phyloP scores from a whole-genome alignment of 2,113 vertebrate species.

The Periophthalmodon schlosseri region DNA sequence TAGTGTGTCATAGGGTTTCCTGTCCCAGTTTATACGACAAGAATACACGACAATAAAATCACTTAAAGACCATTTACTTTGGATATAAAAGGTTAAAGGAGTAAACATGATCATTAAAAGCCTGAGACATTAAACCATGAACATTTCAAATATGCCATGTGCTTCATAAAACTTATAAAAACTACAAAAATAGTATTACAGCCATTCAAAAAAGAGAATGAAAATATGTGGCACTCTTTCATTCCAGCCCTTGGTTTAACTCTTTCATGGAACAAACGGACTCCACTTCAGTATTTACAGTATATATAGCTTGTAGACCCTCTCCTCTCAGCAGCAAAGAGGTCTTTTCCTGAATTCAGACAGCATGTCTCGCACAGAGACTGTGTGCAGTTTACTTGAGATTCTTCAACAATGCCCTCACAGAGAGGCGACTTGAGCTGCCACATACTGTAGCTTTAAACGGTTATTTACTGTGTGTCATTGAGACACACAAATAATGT shows the following conservation, averaged over 20 bases:
- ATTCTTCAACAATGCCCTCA: conserved; percentile 55
- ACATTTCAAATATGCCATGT: conserved; percentile 45
- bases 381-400: conserved; percentile 48
- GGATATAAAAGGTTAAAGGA: conserved; percentile 49
- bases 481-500: conserved; percentile 51
- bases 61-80: conserved; percentile 44
- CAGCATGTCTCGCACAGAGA: conserved; percentile 32
- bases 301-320: conserved; percentile 46
- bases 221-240: conserved; percentile 47
- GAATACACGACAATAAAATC: conserved; percentile 33
- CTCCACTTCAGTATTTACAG: conserved; percentile 46
- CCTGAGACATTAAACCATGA: conserved; percentile 64
- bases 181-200: conserved; percentile 60
- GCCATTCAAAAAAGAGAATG: conserved; percentile 57
- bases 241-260: conserved; percentile 47
- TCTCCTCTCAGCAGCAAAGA: conserved; percentile 32
- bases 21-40: conserved; percentile 53
- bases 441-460: conserved; percentile 51
- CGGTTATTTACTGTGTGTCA: conserved; percentile 36
- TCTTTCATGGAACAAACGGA: conserved; percentile 47
- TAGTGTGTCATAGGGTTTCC: conserved; percentile 65
- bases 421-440: conserved; percentile 54
- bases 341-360: conserved; percentile 43
- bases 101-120: conserved; percentile 62
- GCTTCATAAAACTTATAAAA: conserved; percentile 59